A percentile compares a stretch with the other conserved stretches of the same genome.
phyloP scores from a whole-genome alignment of 2,797 vertebrate species.

The Poecilia velifera region DNA sequence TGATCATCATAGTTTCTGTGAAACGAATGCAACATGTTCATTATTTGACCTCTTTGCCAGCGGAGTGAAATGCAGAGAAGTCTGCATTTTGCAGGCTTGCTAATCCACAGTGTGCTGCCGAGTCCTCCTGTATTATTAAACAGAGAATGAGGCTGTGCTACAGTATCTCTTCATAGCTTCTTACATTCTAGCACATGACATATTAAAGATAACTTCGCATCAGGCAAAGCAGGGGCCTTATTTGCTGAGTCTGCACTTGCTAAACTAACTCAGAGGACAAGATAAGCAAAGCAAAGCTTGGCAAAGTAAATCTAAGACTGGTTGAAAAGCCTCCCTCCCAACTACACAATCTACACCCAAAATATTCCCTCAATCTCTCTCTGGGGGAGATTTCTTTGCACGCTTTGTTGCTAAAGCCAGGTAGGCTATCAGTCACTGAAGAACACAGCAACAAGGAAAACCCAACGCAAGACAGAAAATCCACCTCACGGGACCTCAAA shows the following conservation, averaged over 20 bases:
- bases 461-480: constrained; percentile 66
- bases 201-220: constrained; percentile 64
- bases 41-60: constrained; percentile 37
- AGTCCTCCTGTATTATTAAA: constrained; percentile 59
- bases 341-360: constrained; percentile 59
- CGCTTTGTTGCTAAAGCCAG: constrained; percentile 69
- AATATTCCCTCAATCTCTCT: constrained; percentile 63
- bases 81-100: constrained; percentile 24
- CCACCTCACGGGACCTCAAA: constrained; percentile 54
- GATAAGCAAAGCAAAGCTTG: constrained; percentile 68
- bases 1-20: constrained; percentile 56
- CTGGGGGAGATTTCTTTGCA: constrained; percentile 65
- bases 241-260: constrained; percentile 73
- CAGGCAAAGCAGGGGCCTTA: constrained; percentile 53
- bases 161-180: constrained; percentile 51
- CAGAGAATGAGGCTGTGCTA: constrained; percentile 46
- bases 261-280: constrained; percentile 67
- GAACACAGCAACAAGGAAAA: constrained; percentile 66
- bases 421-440: constrained; percentile 67
- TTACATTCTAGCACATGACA: constrained; percentile 58
- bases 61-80: constrained; percentile 38
- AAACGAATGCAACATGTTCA: constrained; percentile 43
- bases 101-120: constrained; percentile 28
- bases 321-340: constrained; percentile 72
- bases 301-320: constrained; percentile 72